These are phyloP conservation scores for Aphelocoma coerulescens DNA, from an alignment of 2,113 vertebrate genomes.

Conservation along the genomic window DNA sequence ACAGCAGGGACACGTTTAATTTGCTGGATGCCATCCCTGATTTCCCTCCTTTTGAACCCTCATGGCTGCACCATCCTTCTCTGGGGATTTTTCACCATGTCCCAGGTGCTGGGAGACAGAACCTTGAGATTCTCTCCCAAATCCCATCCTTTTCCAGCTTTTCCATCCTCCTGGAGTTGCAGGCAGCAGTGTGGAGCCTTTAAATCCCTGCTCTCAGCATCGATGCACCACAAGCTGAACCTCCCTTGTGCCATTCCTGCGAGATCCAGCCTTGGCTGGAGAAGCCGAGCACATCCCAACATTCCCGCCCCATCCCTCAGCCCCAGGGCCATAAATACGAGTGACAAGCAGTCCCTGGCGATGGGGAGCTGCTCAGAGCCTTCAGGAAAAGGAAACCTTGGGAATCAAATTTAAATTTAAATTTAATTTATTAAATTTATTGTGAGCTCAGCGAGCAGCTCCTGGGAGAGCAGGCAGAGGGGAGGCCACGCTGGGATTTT, in stretches of 20 bases:
- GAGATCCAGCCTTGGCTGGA: neutral
- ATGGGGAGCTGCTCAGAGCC: neutral
- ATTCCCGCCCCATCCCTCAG: neutral
- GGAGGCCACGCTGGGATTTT: neutral
- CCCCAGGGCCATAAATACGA: neutral
- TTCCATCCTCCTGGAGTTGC: neutral
- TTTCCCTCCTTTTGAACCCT: neutral
- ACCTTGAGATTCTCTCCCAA: neutral
- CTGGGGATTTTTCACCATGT: accelerated
- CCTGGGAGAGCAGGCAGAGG: neutral
- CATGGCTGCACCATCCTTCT: neutral
- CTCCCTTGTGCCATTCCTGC: neutral
- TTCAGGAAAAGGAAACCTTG: neutral
- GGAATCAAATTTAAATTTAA: neutral
- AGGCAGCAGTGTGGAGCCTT: neutral
- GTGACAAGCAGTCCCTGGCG: neutral
- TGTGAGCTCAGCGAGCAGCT: neutral
- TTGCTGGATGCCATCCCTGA: neutral
- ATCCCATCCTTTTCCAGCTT: neutral
- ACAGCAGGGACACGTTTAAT: neutral
- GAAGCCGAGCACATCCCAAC: neutral
- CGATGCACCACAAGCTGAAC: accelerated
- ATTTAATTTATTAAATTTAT: neutral
- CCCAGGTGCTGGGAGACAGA: neutral
- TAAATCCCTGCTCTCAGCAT: neutral